phyloP scores from a whole-genome alignment of 2,113 vertebrate species.

The Cyprinus carpio region DNA sequence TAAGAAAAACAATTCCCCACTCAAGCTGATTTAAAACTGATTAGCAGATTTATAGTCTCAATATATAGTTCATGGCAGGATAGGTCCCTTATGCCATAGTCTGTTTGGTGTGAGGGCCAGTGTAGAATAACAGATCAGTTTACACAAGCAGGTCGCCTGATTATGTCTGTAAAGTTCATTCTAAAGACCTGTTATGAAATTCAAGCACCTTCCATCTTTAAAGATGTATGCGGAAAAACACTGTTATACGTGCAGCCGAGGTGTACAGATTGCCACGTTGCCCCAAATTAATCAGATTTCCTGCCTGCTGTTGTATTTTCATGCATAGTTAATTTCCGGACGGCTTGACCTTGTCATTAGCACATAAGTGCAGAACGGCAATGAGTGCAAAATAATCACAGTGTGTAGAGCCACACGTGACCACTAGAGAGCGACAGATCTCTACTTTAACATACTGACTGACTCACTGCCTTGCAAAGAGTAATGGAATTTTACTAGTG shows the following conservation, averaged over 20 bases:
- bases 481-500: background rate
- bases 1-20: background rate
- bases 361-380: background rate
- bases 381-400: background rate
- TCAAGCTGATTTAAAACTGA: background rate
- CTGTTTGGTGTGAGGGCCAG: background rate
- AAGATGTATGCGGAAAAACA: background rate
- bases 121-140: background rate
- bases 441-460: background rate
- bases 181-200: slow-evolving; percentile 6
- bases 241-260: background rate
- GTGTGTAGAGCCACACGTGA: background rate
- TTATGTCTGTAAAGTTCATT: slow-evolving; percentile 14
- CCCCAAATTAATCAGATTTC: background rate
- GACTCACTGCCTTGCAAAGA: background rate
- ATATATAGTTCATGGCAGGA: background rate
- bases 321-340: background rate
- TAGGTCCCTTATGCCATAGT: background rate
- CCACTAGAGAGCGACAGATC: slow-evolving; percentile 53
- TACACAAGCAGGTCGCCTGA: background rate
- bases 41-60: background rate
- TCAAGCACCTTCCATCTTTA: background rate
- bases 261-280: slow-evolving; percentile 22
- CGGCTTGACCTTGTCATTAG: slow-evolving; percentile 15
- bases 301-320: slow-evolving; percentile 4